Evolutionary conservation across 2,113 vertebrate genomes (phyloP), one percentile per base, ranked within the genome.

Genomic region (Chlorodrepanis virens): DNA sequence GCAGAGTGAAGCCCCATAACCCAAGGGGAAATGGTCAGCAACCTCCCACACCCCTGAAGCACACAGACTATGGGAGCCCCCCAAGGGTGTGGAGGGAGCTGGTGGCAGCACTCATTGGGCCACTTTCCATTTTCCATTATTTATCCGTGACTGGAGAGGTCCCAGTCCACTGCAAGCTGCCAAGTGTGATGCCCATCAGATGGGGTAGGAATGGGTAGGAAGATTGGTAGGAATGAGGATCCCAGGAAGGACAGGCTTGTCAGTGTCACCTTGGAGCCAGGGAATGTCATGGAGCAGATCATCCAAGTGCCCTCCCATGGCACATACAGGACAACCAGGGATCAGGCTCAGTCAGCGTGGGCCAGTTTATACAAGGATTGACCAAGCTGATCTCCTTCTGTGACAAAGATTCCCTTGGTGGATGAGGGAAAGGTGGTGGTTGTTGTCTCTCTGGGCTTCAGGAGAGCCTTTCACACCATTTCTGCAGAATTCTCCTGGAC

Each of bases 321-420:
- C 27, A n/a, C 16, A 12, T 11, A 15, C 5, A 68, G 33, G 35
- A 61, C 15, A 49, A 7, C 14, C 21, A 49, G 56, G 20, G 12
- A 20, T 37, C 47, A 33, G 29, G 3, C 27, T 7, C 74, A 42
- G 22, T 6, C 50, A 70, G 8, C 0, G 0, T 25, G 44, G 37
- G 23, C 19, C n/a, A 15, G 28, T 44, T 57, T 57, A 28, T 29
- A 27, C 20, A 16, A 47, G 40, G 29, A 49, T 56, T 49, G 12
- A 28, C 35, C 9, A 33, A 6, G 15, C 15, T 28, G 10, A 49
- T 44, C 31, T 33, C 22, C 18, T 53, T 40, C 47, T 33, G 14
- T 68, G 61, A 33, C 40, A 37, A 61, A 6, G 19, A 0, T 14
- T 3, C 23, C 11, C 14, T 24, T 9, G 21, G 54, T 29, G 35